phyloP scores from a whole-genome alignment of 2,888 invertebrate species.

The Amorpha juglandis region DNA sequence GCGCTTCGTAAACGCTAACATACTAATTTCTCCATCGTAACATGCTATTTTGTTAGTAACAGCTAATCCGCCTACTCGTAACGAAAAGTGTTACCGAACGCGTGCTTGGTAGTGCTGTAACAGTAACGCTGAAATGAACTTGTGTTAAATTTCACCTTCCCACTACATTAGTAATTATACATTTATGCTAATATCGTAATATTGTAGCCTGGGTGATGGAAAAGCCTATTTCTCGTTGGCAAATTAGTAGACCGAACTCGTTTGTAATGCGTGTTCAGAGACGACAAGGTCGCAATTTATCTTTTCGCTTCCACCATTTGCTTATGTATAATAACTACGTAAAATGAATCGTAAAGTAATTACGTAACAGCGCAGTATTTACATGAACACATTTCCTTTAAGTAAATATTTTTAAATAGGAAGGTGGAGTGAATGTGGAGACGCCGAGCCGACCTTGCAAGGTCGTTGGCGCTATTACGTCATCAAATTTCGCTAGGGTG shows the following conservation, averaged over 20 bases:
- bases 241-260: conserved; percentile 34
- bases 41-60: neutral
- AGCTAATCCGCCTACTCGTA: neutral
- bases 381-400: neutral
- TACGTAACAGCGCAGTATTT: no score
- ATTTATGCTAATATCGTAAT: conserved; percentile 10
- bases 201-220: conserved; percentile 23
- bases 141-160: neutral
- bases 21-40: no score
- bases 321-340: neutral
- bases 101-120: neutral
- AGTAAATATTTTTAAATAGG: conserved; percentile 27
- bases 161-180: neutral
- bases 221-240: conserved; percentile 31
- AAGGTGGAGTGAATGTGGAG: conserved; percentile 36
- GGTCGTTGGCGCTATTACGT: conserved; percentile 57
- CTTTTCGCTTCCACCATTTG: conserved; percentile 14
- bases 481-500: conserved; percentile 39
- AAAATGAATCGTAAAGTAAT: neutral
- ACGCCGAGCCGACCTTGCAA: conserved; percentile 60
- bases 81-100: neutral
- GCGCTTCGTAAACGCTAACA: neutral
- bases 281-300: conserved; percentile 36
- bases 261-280: conserved; percentile 34
- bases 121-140: neutral